Conservation (phyloP, 2,888 invertebrate genomes). For the Zaprionus lineosus region DNA sequence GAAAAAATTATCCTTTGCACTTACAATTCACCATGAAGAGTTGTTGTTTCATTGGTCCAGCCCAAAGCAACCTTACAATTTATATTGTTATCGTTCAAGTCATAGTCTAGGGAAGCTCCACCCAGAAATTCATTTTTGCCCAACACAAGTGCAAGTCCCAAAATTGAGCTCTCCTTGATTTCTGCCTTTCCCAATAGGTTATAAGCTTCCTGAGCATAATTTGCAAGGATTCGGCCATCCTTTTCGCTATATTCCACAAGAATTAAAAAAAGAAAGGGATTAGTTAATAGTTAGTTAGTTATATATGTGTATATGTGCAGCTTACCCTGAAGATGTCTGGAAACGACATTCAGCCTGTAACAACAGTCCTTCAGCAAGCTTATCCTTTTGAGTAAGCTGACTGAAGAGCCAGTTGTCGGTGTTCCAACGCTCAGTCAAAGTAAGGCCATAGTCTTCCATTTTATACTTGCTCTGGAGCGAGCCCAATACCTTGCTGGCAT, state of each 20-base stretch:
- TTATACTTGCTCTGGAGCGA: slow-evolving; percentile 96
- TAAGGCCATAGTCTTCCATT: slow-evolving; percentile 92
- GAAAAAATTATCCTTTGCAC: too few relatives aligned
- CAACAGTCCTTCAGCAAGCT: slow-evolving; percentile 93
- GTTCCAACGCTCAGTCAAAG: slow-evolving; percentile 98
- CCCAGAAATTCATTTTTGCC: slow-evolving; percentile 95
- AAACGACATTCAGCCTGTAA: slow-evolving; percentile 94
- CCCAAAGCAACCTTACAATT: slow-evolving; percentile 96
- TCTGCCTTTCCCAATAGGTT: slow-evolving; percentile 91
- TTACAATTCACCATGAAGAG: slow-evolving; percentile 95
- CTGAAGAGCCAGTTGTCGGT: slow-evolving; percentile 96
- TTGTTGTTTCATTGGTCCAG: slow-evolving; percentile 92
- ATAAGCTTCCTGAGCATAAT: slow-evolving; percentile 90
- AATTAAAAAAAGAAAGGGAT: too few relatives aligned
- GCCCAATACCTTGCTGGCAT: slow-evolving; percentile 94
- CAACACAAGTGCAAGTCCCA: slow-evolving; percentile 92
- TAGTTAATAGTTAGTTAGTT: too few relatives aligned
- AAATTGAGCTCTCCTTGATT: slow-evolving; percentile 89
- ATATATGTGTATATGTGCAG: too few relatives aligned
- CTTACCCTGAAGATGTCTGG: slow-evolving; percentile 92
- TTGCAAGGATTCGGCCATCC: slow-evolving; percentile 90
- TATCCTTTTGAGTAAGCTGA: slow-evolving; percentile 93
- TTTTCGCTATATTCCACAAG: slow-evolving; percentile 83
- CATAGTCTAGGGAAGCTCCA: slow-evolving; percentile 93
- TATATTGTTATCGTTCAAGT: slow-evolving; percentile 92